These are phyloP conservation scores for Pseudorectes ferrugineus DNA, from an alignment of 2,113 vertebrate genomes.

Conservation along the genomic window DNA sequence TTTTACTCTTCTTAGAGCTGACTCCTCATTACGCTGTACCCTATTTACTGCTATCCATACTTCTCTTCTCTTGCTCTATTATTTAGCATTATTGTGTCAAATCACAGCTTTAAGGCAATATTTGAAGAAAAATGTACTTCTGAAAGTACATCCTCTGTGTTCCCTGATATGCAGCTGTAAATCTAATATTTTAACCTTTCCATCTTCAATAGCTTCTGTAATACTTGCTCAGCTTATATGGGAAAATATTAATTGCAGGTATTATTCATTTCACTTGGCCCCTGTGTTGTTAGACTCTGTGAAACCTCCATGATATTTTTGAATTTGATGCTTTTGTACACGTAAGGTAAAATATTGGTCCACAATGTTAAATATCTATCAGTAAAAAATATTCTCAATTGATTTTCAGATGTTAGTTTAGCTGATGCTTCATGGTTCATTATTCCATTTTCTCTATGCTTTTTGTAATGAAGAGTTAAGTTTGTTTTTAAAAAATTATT, in stretches of 20 bases:
- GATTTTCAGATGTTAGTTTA: neutral
- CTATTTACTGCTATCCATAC: neutral
- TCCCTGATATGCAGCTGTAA: neutral
- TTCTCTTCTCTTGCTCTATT: neutral
- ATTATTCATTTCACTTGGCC: neutral
- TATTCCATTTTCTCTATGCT: neutral
- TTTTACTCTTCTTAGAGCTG: neutral
- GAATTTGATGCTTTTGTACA: neutral
- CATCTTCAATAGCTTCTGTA: neutral
- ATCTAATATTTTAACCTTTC: neutral
- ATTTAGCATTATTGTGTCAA: neutral
- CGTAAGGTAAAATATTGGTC: neutral
- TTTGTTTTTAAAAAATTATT: neutral
- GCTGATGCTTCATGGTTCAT: neutral
- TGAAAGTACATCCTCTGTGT: neutral
- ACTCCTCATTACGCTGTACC: neutral
- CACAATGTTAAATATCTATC: neutral
- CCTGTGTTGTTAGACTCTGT: neutral
- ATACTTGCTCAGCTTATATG: neutral
- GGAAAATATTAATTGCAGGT: neutral
- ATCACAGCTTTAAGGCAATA: neutral
- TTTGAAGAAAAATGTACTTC: neutral
- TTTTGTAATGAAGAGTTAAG: neutral
- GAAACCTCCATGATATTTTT: neutral
- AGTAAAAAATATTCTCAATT: neutral